phyloP scores from a whole-genome alignment of 2,888 invertebrate genomes.

The Acanthosepion pharaonis region DNA sequence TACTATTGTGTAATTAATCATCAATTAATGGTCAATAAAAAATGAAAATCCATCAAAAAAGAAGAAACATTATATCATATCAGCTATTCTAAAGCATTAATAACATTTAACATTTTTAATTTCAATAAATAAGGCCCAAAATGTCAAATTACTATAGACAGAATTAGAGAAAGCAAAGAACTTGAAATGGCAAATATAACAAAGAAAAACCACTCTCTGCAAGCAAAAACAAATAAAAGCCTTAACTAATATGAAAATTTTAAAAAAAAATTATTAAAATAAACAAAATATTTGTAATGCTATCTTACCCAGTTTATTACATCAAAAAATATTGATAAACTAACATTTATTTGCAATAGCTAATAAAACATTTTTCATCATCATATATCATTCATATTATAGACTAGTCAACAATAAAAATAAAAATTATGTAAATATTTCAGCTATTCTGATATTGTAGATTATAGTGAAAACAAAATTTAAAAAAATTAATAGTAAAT shows the following conservation, averaged over 20 bases:
- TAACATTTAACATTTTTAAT: neutral
- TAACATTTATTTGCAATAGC: neutral
- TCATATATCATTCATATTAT: neutral
- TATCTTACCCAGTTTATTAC: neutral
- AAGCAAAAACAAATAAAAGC: neutral
- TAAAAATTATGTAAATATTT: neutral
- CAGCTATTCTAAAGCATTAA: neutral
- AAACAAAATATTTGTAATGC: neutral
- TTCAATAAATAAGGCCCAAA: neutral
- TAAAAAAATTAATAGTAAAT: neutral
- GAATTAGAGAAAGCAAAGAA: neutral
- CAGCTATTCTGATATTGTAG: neutral
- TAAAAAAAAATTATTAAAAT: neutral
- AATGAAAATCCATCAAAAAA: neutral
- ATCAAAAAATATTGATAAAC: neutral
- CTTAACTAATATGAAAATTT: no score
- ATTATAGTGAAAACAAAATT: neutral
- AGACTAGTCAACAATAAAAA: neutral
- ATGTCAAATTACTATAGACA: neutral
- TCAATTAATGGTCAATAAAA: neutral
- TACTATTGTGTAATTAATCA: neutral
- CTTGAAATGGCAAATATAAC: neutral
- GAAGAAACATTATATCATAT: neutral
- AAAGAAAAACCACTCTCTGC: constrained; percentile 23
- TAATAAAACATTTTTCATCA: no score